Percentiles rank a stretch among this genome's conserved stretches.
phyloP scores from a whole-genome alignment of 1,140 invertebrate species.

The Tigriopus japonicus region DNA sequence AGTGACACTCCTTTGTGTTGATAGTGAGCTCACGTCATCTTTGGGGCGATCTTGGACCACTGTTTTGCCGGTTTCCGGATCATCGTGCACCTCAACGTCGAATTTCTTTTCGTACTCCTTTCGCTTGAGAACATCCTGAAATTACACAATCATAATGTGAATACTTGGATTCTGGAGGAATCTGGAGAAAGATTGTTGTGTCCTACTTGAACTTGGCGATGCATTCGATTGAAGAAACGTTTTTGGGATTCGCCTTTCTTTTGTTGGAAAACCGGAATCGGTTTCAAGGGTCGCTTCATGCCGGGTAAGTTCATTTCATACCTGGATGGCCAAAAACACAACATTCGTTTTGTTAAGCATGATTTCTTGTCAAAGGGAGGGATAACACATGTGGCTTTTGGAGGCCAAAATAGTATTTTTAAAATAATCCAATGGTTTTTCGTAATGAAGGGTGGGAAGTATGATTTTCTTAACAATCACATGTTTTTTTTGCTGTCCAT shows the following conservation, averaged over 20 bases:
- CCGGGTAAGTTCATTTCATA: background rate
- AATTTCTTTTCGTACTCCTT: background rate
- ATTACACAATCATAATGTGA: background rate
- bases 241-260: background rate
- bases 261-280: background rate
- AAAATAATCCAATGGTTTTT: no score
- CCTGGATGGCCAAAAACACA: background rate
- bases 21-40: background rate
- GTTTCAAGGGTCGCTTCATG: background rate
- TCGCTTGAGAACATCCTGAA: background rate
- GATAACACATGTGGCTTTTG: no score
- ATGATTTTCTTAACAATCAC: no score
- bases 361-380: no score
- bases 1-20: no score
- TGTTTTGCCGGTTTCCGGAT: background rate
- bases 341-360: no score
- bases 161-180: background rate
- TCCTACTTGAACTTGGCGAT: background rate
- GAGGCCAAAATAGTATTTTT: no score
- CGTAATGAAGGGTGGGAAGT: no score
- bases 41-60: background rate
- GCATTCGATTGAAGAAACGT: background rate
- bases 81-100: background rate
- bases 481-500: no score
- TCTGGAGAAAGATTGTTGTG: background rate